Evolutionary conservation across 2,113 vertebrate species (phyloP), one percentile per base, ranked within the genome.

Genomic region (Gnathonemus longibarbis): DNA sequence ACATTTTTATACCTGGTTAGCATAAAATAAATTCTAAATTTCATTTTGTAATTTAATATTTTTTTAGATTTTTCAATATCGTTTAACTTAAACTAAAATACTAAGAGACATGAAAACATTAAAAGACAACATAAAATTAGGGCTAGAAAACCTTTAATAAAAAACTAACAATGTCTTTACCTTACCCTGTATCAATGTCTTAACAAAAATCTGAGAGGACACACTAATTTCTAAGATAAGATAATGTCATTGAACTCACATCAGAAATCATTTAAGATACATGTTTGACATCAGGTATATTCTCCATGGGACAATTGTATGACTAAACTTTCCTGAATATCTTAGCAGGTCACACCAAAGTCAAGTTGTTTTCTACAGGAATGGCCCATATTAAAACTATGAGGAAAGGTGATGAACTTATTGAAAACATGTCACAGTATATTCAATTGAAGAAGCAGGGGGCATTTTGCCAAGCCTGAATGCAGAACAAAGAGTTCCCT

Each of bases 351-450:
- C 49, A 53, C n/a, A 31, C 27, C 86, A 53, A 87, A 87, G 49
- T 53, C 86, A 53, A 39, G 49, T 39, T 87, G 86, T 52, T 87
- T 87, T 87, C 49, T 11, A 56, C 31, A 11, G 24, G 50, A 84
- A 13, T 53, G 21, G 35, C 13, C 17, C 94, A 95, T 95, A 95
- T 96, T 95, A 95, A 87, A 90, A 87, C 91, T 89, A 93, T 91
- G 93, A 93, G 92, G 93, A 94, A 95, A 95, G 95, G 94, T 95
- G 94, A 94, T 91, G 89, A 93, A 94, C 93, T 92, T 95, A 96
- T 95, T 94, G 95, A 92, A 94, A 93, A 95, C 84, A 90, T 94
- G 95, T 95, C 95, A 94, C 91, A 86, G 89, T 89, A 92, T 92
- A 94, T 95, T 95, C 93, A 93, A 93, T 94, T 93, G 91, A 21